Base-by-base conservation (phyloP, 2,113 vertebrate genomes). In the Syngnathoides biaculeatus region DNA sequence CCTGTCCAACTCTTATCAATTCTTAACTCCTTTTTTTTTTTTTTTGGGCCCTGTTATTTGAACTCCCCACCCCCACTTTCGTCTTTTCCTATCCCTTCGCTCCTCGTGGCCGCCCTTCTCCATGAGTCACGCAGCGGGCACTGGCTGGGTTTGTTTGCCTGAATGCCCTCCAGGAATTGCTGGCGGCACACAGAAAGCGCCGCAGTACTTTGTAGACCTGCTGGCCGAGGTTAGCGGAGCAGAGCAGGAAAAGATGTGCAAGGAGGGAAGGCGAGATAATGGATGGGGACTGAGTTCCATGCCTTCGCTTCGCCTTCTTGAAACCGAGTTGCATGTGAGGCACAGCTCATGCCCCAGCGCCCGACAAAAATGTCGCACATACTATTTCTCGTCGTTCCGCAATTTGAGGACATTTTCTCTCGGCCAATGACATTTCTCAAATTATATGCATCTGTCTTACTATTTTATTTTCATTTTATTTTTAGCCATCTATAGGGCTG, bases 81-180 rank as follows among this genome's bases (percentile, higher is more conserved):
- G 47, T 20, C 30, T 39, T 53, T 64, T n/a, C 19, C 24, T 39
- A 52, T 30, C 27, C 48, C 17, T 56, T 47, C 22, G 40, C 35
- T 45, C 79, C 79, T 15, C 8, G 10, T 60, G 43, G 68, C 68
- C 75, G 42, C 75, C 52, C n/a, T n/a, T 68, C 63, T 68, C 30
- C 64, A 64, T 80, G 81, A 87, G 83, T 85, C 79, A 84, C 84
- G 66, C 71, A 78, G 79, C 66, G 64, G 72, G 71, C 73, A 79
- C 77, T 78, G 80, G 73, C 72, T 74, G 71, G 56, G 76, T 86
- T 78, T 84, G 80, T 87, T 87, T 90, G 83, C 86, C 88, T 90
- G 79, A 81, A 82, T 88, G 86, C 87, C 90, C 86, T 86, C 80
- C 80, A 89, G 88, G 89, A 92, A 89, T 91, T 83, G 84, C 80